Evolutionary conservation across 2,888 invertebrate genomes (phyloP), one percentile per base, ranked within the genome.

Genomic region (Parascotia fuliginaria): DNA sequence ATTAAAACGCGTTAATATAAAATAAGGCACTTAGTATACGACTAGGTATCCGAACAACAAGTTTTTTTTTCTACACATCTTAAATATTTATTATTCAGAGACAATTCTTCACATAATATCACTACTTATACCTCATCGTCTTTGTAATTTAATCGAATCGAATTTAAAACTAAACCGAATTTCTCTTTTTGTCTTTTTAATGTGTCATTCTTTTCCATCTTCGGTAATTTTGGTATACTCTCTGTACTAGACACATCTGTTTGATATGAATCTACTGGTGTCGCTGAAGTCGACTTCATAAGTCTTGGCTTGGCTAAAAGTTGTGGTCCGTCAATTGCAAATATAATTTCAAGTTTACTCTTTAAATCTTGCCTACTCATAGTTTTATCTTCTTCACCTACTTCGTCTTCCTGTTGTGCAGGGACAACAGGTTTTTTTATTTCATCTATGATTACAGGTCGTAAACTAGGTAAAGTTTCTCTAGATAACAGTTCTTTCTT

Each of bases 131-230:
- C 84, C 31, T 65, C 67, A 51, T 91, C 90, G 40, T 86, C 89
- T 61, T 79, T 85, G 52, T 84, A 75, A 77, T 87, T 89, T 61
- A 88, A 74, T 55, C 83, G 69, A 58, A 92, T 79, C n/a, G 91
- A 89, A 75, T 88, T 87, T 37, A 92, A 66, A 69, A 92, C 92
- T 69, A 73, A 86, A 55, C 87, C 78, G 55, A 87, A 92, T 57
- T 81, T 88, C 0, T 81, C 89, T 65, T 79, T 88, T 55, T 92
- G 92, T 60, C 92, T 66, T 49, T 85, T 88, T 31, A 92, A 66
- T 1, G 92, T 92, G 59, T 92, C 91, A 45, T 90, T 90, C 65
- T 87, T 91, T 28, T 89, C 87, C 51, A 85, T 69, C 71, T 89
- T 90, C 0, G 87, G 84, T 31, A 81, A 28, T 60, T 84, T 90